Evolutionary conservation across 2,113 vertebrate genomes (phyloP).

Genomic region (Anolis carolinensis): DNA sequence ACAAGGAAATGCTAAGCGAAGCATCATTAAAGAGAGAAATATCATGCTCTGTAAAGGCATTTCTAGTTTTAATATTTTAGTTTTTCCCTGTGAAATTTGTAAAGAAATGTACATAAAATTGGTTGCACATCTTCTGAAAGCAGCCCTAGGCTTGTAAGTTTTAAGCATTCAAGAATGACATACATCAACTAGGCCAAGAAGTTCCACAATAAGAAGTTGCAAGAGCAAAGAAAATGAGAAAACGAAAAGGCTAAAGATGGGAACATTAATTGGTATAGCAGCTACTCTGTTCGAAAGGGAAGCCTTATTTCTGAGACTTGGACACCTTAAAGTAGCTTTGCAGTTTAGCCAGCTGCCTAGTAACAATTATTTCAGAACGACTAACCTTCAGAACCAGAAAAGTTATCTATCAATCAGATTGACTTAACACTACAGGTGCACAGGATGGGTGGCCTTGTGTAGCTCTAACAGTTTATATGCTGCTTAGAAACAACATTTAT

Average conservation of each 20-base stretch:
- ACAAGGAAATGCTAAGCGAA: neutral
- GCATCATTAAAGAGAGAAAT: neutral
- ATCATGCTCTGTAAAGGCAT: neutral
- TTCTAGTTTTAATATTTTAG: neutral
- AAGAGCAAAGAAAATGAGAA: neutral
- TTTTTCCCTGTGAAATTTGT: neutral
- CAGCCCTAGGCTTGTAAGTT: neutral
- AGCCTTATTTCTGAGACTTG: neutral
- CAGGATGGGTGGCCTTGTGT: neutral
- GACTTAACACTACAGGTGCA: neutral
- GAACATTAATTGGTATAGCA: neutral
- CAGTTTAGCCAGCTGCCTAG: neutral
- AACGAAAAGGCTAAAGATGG: neutral
- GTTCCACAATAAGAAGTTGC: neutral
- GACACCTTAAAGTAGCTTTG: neutral
- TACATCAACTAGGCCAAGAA: neutral
- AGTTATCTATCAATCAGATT: neutral
- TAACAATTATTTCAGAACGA: neutral
- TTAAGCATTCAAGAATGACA: neutral
- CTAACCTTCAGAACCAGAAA: neutral
- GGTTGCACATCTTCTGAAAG: neutral
- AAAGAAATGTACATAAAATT: neutral
- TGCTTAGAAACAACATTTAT: conserved; percentile 1
- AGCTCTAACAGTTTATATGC: neutral
- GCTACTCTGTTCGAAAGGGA: neutral